Percentiles rank a stretch among this genome's conserved stretches.
phyloP scores from a whole-genome alignment of 2,888 invertebrate genomes.

The Andrena hattorfiana region DNA sequence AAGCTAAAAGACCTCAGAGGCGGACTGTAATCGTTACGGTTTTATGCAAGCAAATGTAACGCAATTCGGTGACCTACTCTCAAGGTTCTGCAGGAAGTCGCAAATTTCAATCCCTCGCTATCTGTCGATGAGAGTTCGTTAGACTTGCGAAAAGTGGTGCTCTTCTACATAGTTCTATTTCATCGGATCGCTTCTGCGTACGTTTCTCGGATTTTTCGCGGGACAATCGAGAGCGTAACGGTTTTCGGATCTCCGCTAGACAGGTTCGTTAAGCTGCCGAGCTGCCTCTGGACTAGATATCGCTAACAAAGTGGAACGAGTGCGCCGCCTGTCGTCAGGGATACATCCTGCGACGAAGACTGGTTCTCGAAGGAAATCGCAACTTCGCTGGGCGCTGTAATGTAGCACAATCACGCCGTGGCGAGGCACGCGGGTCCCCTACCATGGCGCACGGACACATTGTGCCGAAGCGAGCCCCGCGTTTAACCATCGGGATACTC shows the following conservation, averaged over 20 bases:
- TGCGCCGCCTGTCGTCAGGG: conserved; percentile 7
- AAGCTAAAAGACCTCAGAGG: conserved; percentile 13
- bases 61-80: conserved; percentile 47
- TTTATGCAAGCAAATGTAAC: conserved; percentile 23
- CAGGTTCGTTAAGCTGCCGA: conserved; percentile 12
- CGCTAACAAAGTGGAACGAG: conserved; percentile 34
- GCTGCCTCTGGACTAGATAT: conserved; percentile 33
- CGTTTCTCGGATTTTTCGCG: neutral
- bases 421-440: neutral
- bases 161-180: too few species aligned
- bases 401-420: neutral
- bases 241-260: conserved; percentile 26
- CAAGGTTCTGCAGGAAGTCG: conserved; percentile 42
- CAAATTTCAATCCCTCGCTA: conserved; percentile 34
- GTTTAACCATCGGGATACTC: conserved; percentile 33
- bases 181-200: neutral
- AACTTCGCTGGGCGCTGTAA: conserved; percentile 12
- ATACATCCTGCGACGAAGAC: conserved; percentile 7
- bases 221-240: conserved; percentile 24
- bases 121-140: neutral
- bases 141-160: neutral
- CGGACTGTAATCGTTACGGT: neutral
- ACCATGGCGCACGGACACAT: neutral
- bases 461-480: conserved; percentile 31
- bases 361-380: conserved; percentile 35